Conservation (phyloP, 2,888 invertebrate genomes). For the Desoria tigrina region DNA sequence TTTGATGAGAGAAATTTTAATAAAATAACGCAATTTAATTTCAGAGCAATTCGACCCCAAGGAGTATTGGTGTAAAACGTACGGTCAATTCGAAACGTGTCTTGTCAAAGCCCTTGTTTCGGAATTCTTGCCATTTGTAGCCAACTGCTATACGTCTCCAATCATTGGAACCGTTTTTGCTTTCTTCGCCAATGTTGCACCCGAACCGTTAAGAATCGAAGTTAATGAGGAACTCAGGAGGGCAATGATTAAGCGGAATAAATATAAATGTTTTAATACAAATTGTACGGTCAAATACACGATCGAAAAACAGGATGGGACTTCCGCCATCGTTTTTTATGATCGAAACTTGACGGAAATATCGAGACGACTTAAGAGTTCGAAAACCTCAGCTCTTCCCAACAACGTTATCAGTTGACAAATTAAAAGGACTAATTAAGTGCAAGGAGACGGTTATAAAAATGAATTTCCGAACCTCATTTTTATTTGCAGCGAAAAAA, state of each 20-base stretch:
- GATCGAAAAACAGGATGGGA: conserved; percentile 26
- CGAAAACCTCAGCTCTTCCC: no score
- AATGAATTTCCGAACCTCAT: no score
- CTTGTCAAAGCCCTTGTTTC: conserved; percentile 13
- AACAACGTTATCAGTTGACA: no score
- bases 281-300: conserved; percentile 24
- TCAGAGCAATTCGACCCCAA: conserved; percentile 20
- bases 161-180: conserved; percentile 24
- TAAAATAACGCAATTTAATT: background rate
- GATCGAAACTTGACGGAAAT: conserved; percentile 23
- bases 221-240: conserved; percentile 22
- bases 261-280: conserved; percentile 20
- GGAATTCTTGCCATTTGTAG: conserved; percentile 27
- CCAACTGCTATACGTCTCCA: conserved; percentile 20
- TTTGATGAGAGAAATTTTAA: background rate
- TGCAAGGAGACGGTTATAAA: no score
- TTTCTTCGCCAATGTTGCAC: conserved; percentile 21
- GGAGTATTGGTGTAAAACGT: conserved; percentile 33
- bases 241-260: background rate
- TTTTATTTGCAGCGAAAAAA: no score
- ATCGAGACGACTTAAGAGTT: background rate
- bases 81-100: conserved; percentile 22
- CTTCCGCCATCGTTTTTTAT: conserved; percentile 23
- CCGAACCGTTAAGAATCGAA: conserved; percentile 11
- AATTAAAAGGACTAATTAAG: no score